Evolutionary conservation across 2,797 vertebrate species (phyloP).

Genomic region (Ctenosaura bakeri): DNA sequence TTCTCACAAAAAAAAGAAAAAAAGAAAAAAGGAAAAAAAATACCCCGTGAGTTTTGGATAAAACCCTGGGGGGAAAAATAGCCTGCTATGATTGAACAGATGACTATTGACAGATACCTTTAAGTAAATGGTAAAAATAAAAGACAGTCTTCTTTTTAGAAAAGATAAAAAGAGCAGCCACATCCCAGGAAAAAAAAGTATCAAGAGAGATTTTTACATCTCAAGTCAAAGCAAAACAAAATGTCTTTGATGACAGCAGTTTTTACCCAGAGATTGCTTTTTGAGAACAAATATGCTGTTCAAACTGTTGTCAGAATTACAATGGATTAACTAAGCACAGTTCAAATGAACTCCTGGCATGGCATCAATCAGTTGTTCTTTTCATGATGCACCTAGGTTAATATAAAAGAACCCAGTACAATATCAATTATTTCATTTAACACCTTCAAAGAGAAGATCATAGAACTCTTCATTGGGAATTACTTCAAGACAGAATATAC

Average conservation of each 20-base stretch:
- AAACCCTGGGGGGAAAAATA: constrained; percentile 26
- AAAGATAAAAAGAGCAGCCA: constrained; percentile 45
- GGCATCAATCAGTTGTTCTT: constrained; percentile 67
- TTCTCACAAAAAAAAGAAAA: constrained; percentile 35
- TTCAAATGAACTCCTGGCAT: constrained; percentile 58
- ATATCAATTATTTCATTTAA: constrained; percentile 66
- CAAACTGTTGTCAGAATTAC: constrained; percentile 60
- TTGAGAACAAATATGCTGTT: constrained; percentile 56
- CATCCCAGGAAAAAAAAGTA: constrained; percentile 62
- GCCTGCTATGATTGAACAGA: constrained; percentile 40
- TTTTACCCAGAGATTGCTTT: constrained; percentile 60
- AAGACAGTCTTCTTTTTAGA: not conserved
- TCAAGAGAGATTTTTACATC: constrained; percentile 43
- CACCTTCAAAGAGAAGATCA: constrained; percentile 36
- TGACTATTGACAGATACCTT: constrained; percentile 1
- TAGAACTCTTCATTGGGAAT: not conserved
- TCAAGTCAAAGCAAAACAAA: constrained; percentile 39
- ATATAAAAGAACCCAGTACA: constrained; percentile 43
- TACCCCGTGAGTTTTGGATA: constrained; percentile 31
- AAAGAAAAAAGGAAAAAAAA: not conserved
- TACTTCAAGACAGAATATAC: constrained; percentile 10
- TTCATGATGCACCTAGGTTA: constrained; percentile 56
- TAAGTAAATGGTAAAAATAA: constrained; percentile 23
- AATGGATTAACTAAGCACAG: constrained; percentile 66
- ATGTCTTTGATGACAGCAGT: constrained; percentile 50